Base-by-base conservation (phyloP, 2,113 vertebrate genomes). In the Marcusenius ussheri region DNA sequence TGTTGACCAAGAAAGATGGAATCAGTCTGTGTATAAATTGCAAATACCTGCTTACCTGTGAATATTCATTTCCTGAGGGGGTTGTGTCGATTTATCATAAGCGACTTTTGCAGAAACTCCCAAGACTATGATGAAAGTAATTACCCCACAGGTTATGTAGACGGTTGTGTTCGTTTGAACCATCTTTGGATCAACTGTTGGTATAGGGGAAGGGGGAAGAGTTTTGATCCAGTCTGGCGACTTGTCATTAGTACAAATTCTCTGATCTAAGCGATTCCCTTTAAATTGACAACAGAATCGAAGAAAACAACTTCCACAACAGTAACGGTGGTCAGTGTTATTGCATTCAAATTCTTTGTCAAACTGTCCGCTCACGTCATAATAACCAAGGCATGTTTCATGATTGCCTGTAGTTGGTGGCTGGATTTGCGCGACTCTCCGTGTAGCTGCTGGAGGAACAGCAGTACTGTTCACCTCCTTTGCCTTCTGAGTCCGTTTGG, bases 251-350 rank as follows among this genome's bases (percentile, higher is more conserved):
- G 94, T 97, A 95, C 98, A 99, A 90, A 94, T 95, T 93, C 96
- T 96, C 95, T 99, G 98, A n/a, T 99, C 96, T 92, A 99, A 96
- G 90, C 97, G 97, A 94, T 98, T 97, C 70, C 96, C 97, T 90
- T 97, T 97, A 93, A 98, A 98, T 95, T 99, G 97, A 95, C 98
- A 99, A 95, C 98, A 99, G 96, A 99, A 99, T 93, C 98, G 98
- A 94, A 99, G 96, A 95, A 95, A 98, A 95, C 98, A 99, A 91
- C 98, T 98, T 91, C 98, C 98, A 95, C 98, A 99, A 96, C 98
- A 99, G 97, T 98, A 99, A 89, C 97, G 97, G 93, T 98, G 98
- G 56, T 98, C 96, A 90, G 97, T 99, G 96, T 99, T 99, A 96
- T 99, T 99, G 91, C 98, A 99, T 93, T 97, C 97, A 94, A 99